Evolutionary conservation across 2,797 vertebrate species (phyloP), one percentile per base, ranked within the genome.

Genomic region (Tokudaia muenninki): DNA sequence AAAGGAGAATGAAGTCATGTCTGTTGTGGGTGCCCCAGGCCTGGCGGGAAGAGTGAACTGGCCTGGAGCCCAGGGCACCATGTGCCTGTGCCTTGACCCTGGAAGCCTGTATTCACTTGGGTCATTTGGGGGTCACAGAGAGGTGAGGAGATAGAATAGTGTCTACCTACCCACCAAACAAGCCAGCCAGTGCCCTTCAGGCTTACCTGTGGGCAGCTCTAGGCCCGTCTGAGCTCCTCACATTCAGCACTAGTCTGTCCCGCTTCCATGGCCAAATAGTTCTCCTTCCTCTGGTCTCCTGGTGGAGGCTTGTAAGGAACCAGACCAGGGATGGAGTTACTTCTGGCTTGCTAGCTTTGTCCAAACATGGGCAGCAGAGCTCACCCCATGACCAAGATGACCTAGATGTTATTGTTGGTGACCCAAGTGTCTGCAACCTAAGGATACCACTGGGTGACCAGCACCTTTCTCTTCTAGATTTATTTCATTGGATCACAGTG

Each of bases 1-100:
- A 29, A 50, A 90, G 55, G 41, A 90, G 61, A 44, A 24, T 97
- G 96, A 94, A 10, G 31, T 87, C 88, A 94, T 0, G 88, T 96
- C 91, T 97, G 90, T 78, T 0, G 55, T 5, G 13, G 92, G 77
- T 77, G 80, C 94, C 81, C 37, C 0, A 37, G 88, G 92, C 65
- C 52, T 61, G 92, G 74, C n/a, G 6, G 94, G 31, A 5, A 80
- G 77, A 22, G 4, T 65, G 37, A 47, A 26, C 4, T 24, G 86
- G 96, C 74, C 1, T 2, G 0, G 34, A 72, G 95, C 92, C 91
- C 22, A 19, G 95, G 88, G 77, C 31, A 50, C 31, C 2, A 1
- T 57, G 6, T 14, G 29, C 65, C 79, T 52, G 17, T 29, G 1
- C 92, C 87, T 52, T 50, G 81, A 59, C 70, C 93, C 57, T 26